Evolutionary conservation across 2,113 vertebrate species (phyloP).

Genomic region (Phalacrocorax aristotelis): DNA sequence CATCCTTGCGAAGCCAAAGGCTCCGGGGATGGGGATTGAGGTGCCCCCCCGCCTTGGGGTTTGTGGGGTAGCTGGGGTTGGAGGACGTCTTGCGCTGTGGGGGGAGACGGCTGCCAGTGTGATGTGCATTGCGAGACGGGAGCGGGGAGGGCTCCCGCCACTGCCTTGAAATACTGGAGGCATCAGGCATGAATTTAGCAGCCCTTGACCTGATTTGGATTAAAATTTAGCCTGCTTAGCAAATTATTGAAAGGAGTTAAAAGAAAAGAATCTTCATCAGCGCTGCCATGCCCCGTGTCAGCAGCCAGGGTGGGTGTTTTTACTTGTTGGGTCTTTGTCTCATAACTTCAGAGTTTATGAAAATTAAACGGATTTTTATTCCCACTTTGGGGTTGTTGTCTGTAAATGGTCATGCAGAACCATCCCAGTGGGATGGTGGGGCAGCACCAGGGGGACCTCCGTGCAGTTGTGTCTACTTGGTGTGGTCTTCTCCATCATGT

Average conservation of each 20-base stretch:
- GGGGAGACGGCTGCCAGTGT: not conserved
- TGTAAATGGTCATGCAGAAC: accelerated
- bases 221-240: not conserved
- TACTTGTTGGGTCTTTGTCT: not conserved
- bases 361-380: slow-evolving; percentile 57
- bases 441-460: not conserved
- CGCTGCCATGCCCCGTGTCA: accelerated
- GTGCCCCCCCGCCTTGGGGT: accelerated
- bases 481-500: not conserved
- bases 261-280: not conserved
- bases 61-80: not conserved
- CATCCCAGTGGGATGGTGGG: not conserved
- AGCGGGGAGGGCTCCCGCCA: not conserved
- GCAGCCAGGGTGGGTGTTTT: not conserved
- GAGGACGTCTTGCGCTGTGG: accelerated
- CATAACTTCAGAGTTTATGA: not conserved
- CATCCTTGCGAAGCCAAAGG: not conserved
- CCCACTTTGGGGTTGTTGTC: not conserved
- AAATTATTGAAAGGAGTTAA: not conserved
- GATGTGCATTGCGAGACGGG: accelerated
- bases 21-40: not conserved
- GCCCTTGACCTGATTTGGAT: not conserved
- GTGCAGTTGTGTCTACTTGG: accelerated
- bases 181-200: not conserved
- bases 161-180: not conserved